A percentile compares a stretch with the other conserved stretches of the same genome.
These are phyloP conservation scores for Drosophila sp. DNA, from an alignment of 1,140 invertebrate species.

Conservation along the genomic window DNA sequence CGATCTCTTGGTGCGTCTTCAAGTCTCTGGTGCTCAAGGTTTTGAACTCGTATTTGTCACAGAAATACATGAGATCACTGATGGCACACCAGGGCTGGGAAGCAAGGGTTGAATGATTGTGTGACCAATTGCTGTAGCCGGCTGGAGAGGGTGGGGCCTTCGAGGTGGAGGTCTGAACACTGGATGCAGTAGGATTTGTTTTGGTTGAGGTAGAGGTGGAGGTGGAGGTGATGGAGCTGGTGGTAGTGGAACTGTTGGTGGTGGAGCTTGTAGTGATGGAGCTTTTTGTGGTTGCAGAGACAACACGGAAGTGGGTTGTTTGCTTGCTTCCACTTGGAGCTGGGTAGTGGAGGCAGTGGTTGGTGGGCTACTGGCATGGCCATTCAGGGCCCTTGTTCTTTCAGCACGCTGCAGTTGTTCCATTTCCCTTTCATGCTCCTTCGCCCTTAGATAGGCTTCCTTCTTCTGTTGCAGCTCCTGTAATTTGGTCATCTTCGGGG, in stretches of 20 bases:
- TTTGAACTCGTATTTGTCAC: slow-evolving; percentile 79
- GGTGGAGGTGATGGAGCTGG: no score
- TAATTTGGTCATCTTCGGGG: slow-evolving; percentile 65
- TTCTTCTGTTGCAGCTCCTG: slow-evolving; percentile 70
- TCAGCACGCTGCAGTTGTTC: slow-evolving; percentile 58
- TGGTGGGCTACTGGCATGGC: slow-evolving; percentile 8
- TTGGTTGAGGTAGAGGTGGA: slow-evolving; percentile 1
- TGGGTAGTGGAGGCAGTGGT: not conserved
- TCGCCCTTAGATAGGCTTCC: slow-evolving; percentile 62
- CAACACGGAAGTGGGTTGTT: not conserved
- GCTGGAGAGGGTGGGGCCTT: slow-evolving; percentile 41
- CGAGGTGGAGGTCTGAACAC: slow-evolving; percentile 26
- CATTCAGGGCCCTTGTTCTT: slow-evolving; percentile 20
- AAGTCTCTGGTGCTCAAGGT: slow-evolving; percentile 62
- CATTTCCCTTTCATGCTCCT: slow-evolving; percentile 65
- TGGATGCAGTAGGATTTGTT: slow-evolving; percentile 20
- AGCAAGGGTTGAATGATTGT: slow-evolving; percentile 56
- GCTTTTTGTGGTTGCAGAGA: not conserved
- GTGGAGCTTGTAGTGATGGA: no score
- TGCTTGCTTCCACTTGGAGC: not conserved
- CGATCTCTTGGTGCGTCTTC: slow-evolving; percentile 68
- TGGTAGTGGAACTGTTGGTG: no score
- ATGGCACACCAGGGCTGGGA: slow-evolving; percentile 74
- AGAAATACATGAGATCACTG: slow-evolving; percentile 77
- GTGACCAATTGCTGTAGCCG: slow-evolving; percentile 71